Evolutionary conservation across 1,140 invertebrate genomes (phyloP).

Genomic region (Pentalonia nigronervosa): DNA sequence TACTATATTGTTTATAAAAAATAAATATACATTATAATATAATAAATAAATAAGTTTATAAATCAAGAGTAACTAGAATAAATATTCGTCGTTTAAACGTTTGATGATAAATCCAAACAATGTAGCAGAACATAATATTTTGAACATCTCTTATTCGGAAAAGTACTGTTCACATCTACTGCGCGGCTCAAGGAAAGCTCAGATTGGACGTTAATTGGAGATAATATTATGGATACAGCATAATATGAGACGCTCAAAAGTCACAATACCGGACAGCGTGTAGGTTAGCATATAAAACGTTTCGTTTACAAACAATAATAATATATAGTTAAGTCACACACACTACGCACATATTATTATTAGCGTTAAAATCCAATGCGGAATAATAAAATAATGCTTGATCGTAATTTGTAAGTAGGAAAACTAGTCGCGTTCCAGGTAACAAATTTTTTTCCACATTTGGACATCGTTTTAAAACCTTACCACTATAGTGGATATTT

Average conservation of each 20-base stretch:
- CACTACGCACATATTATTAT: not conserved
- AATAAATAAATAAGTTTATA: not conserved
- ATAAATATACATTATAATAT: not conserved
- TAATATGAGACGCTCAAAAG: too few relatives aligned
- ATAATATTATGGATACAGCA: too few relatives aligned
- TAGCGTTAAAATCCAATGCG: not conserved
- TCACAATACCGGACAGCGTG: too few relatives aligned
- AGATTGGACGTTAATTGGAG: too few relatives aligned
- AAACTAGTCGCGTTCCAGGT: not conserved
- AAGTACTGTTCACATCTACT: not conserved
- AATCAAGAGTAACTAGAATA: not conserved
- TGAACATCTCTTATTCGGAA: not conserved
- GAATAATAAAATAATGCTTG: not conserved
- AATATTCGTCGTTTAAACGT: not conserved
- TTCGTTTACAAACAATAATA: not conserved
- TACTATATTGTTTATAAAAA: not conserved
- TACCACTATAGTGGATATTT: too few relatives aligned
- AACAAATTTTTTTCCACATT: not conserved
- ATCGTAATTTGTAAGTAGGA: not conserved
- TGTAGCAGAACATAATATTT: not conserved
- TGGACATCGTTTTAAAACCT: too few relatives aligned
- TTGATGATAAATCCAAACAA: not conserved
- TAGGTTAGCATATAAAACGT: too few relatives aligned
- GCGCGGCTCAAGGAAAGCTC: too few relatives aligned
- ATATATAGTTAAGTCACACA: not conserved